Evolutionary conservation across 1,140 invertebrate genomes (phyloP), one percentile per base, ranked within the genome.

Genomic region (Cyclargus thomasi): DNA sequence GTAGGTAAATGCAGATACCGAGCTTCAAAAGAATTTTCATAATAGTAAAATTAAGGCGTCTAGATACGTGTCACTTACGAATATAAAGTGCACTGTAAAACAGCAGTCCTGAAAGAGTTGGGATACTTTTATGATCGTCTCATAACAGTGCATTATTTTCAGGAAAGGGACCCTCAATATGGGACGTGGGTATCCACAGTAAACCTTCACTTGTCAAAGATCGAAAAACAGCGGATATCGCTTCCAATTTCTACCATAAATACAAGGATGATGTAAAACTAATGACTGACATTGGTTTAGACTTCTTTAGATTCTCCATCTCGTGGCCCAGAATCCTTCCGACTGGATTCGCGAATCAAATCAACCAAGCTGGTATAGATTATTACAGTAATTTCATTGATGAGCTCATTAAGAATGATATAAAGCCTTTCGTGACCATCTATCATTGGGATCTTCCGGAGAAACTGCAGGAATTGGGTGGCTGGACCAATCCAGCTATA

Each of bases 361-460:
- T 94, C 8, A 94, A 93, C 75, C 78, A 86, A 53, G 73, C 83
- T 8, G 94, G 93, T 47, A 85, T 95, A 1, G 82, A 91, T 20
- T 94, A 93, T 69, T 95, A 95, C 74, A 92, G 92, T 69, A 89
- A 90, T 36, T 67, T 95, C 2, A 93, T 94, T n/a, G 79, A 94
- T 70, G 92, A 92, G 68, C 77, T 94, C 18, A 29, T 93, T 0
- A 74, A 71, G 0, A 78, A 86, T 22, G 78, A 79, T n/a, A 92
- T 92, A n/a, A 68, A 74, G 53, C 93, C 93, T 2, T 91, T 93
- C 79, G 91, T 93, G 0, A 94, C 93, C 0, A 88, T 94, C 6
- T 94, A 93, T 72, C 93, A 94, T 70, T 94, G 94, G 93, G 94
- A 95, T 66, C 73, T 94, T 39, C 94, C 93, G 0, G 80, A 92